Evolutionary conservation across 2,113 vertebrate species (phyloP), one percentile per base, ranked within the genome.

Genomic region (Oryzias curvinotus): DNA sequence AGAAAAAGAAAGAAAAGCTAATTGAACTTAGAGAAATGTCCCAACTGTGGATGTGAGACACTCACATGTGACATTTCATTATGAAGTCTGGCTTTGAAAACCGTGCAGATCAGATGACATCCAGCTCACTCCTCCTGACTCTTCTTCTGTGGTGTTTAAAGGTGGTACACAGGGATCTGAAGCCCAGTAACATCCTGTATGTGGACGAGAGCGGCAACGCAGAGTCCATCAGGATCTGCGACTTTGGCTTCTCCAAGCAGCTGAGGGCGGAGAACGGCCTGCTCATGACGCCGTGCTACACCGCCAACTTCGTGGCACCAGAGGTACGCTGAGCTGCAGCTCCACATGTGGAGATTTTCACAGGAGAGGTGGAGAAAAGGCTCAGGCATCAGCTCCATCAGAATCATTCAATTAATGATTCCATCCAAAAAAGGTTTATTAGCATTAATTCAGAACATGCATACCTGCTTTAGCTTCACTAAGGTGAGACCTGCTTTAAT

Each of bases 141-240:
- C 16, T 26, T 3, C 47, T 49, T 25, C 3, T 46, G 21, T 48
- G 64, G 36, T 50, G 2, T n/a, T 18, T 59, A 0, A 87, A 99
- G 96, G 94, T 99, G 57, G 96, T 99, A 73, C 97, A 99, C 86
- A 86, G 96, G 75, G 97, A 99, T 89, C 93, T 98, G 87, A 99
- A 99, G 68, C 96, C 97, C 77, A 99, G 97, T 77, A 99, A 99
- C 91, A 98, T 98, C 90, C 94, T 98, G 18, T 98, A 98, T 5
- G 93, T 93, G 91, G 95, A 98, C 71, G 95, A 98, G 80, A 97
- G 95, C 19, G 94, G 95, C 47, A 97, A 94, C 81, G 93, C 97
- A 4, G 95, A 99, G 83, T 98, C 96, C 56, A 98, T 99, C 80
- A 84, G 93, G 62, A 98, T 99, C 85, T 99, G 96, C 71, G 97